Evolutionary conservation across 2,797 vertebrate genomes (phyloP), one percentile per base, ranked within the genome.

Genomic region (Linurgus olivaceus): DNA sequence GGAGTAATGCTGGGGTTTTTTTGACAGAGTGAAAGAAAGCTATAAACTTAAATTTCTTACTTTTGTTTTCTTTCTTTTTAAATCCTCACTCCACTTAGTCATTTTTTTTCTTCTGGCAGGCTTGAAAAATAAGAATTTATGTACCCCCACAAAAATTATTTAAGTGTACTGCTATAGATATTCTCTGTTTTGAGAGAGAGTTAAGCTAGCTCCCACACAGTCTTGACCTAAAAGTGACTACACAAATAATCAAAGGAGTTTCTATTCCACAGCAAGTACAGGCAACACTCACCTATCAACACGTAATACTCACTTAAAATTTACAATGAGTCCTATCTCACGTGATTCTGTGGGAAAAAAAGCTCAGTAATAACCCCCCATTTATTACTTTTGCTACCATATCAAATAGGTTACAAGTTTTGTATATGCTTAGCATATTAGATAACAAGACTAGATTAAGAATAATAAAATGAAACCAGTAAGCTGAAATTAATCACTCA

Each of bases 81-180:
- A 61, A 48, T 31, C 12, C 10, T 33, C 29, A 11, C 1, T 10
- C 16, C 2, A 7, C 26, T 7, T 44, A 3, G 1, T 17, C 4
- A n/a, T 12, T 50, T 28, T 24, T 63, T 54, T 47, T 20, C 50
- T 66, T 10, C 38, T 59, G 26, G 31, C 6, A 74, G 38, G 38
- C 29, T 65, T 83, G 20, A 61, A 73, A 86, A 70, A 25, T 28
- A 75, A 57, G 35, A 55, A 71, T 67, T 51, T 63, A 44, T 62
- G 6, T 7, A 13, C 7, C 7, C 17, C n/a, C 23, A 28, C 6
- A 26, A 20, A 51, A 20, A 79, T 65, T 25, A 54, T 54, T 58
- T 7, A 86, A 88, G 17, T 4, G 23, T 7, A 37, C 25, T 70
- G 14, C 40, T 58, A 28, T 3, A 66, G n/a, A 58, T 45, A 73